Conservation (phyloP, 2,113 vertebrate genomes). For the Pithys albifrons region DNA sequence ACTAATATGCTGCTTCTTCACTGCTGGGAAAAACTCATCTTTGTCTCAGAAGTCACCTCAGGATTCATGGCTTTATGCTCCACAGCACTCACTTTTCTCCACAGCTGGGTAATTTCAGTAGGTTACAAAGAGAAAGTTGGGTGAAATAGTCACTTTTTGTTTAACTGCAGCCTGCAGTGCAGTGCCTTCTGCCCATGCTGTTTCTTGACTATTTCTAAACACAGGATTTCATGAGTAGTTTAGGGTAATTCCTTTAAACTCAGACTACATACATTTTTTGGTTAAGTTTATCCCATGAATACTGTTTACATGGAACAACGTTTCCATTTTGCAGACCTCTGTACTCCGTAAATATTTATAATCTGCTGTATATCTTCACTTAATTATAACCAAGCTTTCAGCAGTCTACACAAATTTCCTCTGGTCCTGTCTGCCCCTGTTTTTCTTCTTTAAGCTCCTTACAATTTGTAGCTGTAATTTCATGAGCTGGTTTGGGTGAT, state of each 20-base stretch:
- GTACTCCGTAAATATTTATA: conserved; percentile 3
- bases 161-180: not conserved
- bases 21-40: not conserved
- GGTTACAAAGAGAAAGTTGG: not conserved
- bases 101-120: not conserved
- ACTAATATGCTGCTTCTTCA: not conserved
- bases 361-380: not conserved
- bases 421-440: not conserved
- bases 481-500: not conserved
- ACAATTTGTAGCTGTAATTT: not conserved
- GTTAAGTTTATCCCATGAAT: not conserved
- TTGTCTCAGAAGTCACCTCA: not conserved
- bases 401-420: not conserved
- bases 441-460: not conserved
- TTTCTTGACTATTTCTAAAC: not conserved
- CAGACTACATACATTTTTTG: not conserved
- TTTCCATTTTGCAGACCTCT: not conserved
- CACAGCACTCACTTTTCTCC: not conserved
- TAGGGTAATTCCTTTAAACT: not conserved
- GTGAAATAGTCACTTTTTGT: not conserved
- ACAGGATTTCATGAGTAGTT: not conserved
- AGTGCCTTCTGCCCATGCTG: not conserved
- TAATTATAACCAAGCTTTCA: not conserved
- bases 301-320: not conserved
- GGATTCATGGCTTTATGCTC: not conserved